Evolutionary conservation across 2,888 invertebrate genomes (phyloP).

Genomic region (Acrocera orbiculus): DNA sequence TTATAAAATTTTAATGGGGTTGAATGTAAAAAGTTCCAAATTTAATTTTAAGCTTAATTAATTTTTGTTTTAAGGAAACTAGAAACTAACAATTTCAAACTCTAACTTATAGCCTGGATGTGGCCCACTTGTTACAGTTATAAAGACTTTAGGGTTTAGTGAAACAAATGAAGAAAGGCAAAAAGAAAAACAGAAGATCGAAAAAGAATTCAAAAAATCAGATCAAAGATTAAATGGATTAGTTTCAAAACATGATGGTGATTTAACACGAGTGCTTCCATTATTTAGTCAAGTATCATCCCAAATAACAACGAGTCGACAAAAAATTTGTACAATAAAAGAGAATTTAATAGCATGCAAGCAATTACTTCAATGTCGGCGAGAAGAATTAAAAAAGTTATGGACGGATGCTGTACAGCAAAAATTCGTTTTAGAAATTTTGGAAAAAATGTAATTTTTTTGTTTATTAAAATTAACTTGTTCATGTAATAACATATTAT

Average conservation of each 20-base stretch:
- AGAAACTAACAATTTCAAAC: background rate
- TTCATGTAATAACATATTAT: too few relatives aligned
- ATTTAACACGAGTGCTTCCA: conserved; percentile 52
- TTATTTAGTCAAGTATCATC: conserved; percentile 60
- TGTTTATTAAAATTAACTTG: too few relatives aligned
- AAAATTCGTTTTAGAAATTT: conserved; percentile 69
- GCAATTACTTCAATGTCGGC: conserved; percentile 66
- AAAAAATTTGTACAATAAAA: conserved; percentile 58
- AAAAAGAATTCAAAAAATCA: conserved; percentile 82
- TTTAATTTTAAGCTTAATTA: too few relatives aligned
- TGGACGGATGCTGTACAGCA: conserved; percentile 96
- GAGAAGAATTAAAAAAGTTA: conserved; percentile 81
- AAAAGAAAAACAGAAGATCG: conserved; percentile 81
- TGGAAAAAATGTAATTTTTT: conserved; percentile 56
- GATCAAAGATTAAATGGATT: conserved; percentile 77
- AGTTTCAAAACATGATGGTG: conserved; percentile 72
- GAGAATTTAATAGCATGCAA: conserved; percentile 71
- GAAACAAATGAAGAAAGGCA: conserved; percentile 86
- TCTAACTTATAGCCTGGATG: conserved; percentile 43
- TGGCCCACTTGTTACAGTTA: conserved; percentile 79
- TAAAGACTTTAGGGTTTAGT: conserved; percentile 83
- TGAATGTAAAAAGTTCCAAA: too few relatives aligned
- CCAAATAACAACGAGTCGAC: conserved; percentile 56
- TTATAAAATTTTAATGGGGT: too few relatives aligned
- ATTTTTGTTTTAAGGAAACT: too few relatives aligned